Percentiles rank a stretch among this genome's conserved stretches.
Conservation (phyloP, 2,888 invertebrate genomes). For the Tortricodes alternella region DNA sequence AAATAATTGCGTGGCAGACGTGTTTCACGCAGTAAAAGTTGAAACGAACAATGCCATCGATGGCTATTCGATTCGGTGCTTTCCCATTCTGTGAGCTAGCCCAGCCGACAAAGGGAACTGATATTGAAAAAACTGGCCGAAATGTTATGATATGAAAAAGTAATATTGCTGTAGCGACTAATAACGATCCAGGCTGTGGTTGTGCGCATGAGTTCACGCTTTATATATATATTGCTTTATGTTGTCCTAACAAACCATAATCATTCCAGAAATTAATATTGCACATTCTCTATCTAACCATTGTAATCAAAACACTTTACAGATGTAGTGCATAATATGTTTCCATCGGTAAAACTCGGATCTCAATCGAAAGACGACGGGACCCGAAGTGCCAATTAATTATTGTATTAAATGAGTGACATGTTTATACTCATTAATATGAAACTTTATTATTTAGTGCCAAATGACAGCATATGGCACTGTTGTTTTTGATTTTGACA, state of each 20-base stretch:
- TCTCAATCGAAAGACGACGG: too few relatives aligned
- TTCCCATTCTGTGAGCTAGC: constrained; percentile 47
- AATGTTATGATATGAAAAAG: not conserved
- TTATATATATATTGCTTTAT: not conserved
- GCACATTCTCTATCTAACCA: too few relatives aligned
- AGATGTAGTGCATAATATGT: too few relatives aligned
- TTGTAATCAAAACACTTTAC: too few relatives aligned
- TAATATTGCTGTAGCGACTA: not conserved
- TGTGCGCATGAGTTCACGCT: not conserved
- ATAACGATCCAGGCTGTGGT: not conserved
- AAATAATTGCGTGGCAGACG: constrained; percentile 61
- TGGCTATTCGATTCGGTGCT: constrained; percentile 65
- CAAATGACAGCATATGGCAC: too few relatives aligned
- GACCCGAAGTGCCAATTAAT: too few relatives aligned
- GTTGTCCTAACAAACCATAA: not conserved
- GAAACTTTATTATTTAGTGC: too few relatives aligned
- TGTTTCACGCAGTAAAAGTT: constrained; percentile 64
- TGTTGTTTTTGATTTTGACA: too few relatives aligned
- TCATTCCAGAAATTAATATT: not conserved
- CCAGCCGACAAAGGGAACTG: constrained; percentile 24
- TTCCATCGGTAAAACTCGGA: too few relatives aligned
- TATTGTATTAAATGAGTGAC: too few relatives aligned
- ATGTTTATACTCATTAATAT: too few relatives aligned
- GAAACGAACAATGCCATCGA: constrained; percentile 63
- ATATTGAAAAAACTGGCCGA: constrained; percentile 14